phyloP scores from a whole-genome alignment of 2,113 vertebrate species.

The Oplegnathus fasciatus region DNA sequence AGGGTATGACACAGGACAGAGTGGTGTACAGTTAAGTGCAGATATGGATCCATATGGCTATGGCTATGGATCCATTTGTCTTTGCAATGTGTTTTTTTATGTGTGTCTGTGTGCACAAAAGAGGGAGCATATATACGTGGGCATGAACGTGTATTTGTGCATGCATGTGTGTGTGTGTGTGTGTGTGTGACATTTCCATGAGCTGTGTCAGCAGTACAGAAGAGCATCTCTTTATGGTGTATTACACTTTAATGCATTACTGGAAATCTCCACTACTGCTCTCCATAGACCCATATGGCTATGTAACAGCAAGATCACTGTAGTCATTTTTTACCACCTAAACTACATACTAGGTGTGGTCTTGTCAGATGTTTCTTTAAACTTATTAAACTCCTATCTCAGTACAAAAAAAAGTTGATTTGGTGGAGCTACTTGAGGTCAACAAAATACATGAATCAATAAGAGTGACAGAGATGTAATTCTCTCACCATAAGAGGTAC shows the following conservation, averaged over 20 bases:
- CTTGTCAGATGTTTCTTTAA: not conserved
- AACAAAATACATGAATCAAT: too few species aligned
- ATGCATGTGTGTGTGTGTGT: too few species aligned
- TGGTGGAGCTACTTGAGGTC: too few species aligned
- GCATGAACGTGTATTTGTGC: not conserved
- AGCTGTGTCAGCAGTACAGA: conserved; percentile 60
- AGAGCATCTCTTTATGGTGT: conserved; percentile 23
- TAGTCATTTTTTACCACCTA: not conserved
- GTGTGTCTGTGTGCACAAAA: not conserved
- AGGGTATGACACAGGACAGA: not conserved
- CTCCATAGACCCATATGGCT: conserved; percentile 36
- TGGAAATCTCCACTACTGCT: conserved; percentile 28
- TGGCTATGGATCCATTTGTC: not conserved
- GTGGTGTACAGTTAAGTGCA: conserved; percentile 23
- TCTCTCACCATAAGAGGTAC: too few species aligned
- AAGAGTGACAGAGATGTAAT: too few species aligned
- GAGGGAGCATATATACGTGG: not conserved
- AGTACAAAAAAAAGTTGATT: not conserved
- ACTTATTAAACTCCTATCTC: not conserved
- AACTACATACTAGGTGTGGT: not conserved
- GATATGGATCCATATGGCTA: conserved; percentile 13
- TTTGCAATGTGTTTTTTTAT: not conserved
- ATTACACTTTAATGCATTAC: conserved; percentile 53
- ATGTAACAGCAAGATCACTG: conserved; percentile 4
- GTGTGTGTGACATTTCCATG: conserved; percentile 14